These are phyloP conservation scores for Actias luna DNA, from an alignment of 2,888 invertebrate species.

Conservation along the genomic window DNA sequence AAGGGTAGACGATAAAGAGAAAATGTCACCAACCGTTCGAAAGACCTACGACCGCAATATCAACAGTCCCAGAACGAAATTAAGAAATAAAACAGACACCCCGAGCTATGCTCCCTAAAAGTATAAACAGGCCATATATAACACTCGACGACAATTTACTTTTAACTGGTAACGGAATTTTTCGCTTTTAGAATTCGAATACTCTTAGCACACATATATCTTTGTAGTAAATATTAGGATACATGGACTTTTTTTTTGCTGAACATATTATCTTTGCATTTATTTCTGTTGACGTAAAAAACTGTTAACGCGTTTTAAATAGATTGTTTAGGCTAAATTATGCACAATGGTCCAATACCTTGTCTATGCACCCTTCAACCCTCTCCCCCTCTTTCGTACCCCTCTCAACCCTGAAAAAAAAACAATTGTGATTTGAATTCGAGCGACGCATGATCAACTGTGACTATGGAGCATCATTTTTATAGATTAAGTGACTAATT, in stretches of 20 bases:
- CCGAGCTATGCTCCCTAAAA: constrained; percentile 10
- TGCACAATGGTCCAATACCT: no score
- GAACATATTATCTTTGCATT: background rate
- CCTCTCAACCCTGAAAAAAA: no score
- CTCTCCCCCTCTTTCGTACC: no score
- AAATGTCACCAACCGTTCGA: background rate
- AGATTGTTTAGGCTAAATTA: no score
- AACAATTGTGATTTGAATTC: no score
- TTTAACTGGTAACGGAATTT: constrained; percentile 23
- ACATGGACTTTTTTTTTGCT: constrained; percentile 21
- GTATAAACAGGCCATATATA: constrained; percentile 24
- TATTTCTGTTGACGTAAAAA: background rate
- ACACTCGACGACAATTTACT: constrained; percentile 27
- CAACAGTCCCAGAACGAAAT: background rate
- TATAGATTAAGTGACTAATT: no score
- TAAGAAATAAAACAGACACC: background rate
- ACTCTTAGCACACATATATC: constrained; percentile 24
- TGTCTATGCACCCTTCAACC: no score
- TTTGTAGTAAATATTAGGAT: constrained; percentile 26
- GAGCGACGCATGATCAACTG: no score
- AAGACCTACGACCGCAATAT: constrained; percentile 6
- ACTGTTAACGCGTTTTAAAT: no score
- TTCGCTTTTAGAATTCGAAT: constrained; percentile 28
- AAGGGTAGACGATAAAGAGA: constrained; percentile 2
- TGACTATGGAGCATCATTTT: no score